Conservation (phyloP, 2,113 vertebrate species). For the Poeciliopsis prolifica region DNA sequence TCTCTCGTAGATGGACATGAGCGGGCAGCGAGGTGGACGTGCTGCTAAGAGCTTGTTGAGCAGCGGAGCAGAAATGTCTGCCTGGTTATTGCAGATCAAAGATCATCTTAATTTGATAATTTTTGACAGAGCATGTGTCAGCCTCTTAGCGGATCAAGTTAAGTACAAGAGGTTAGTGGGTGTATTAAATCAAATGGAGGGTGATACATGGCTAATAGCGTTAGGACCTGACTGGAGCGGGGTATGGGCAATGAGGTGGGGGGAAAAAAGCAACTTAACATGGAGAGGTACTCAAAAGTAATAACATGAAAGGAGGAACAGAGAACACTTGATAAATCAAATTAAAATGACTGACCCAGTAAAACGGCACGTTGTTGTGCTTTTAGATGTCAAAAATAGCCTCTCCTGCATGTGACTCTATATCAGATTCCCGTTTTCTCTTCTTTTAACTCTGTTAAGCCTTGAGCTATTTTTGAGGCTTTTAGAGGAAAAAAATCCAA, state of each 20-base stretch:
- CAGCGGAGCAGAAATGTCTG: slow-evolving; percentile 12
- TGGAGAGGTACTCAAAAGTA: slow-evolving; percentile 9
- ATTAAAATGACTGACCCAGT: background rate
- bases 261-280: slow-evolving; percentile 26
- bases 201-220: slow-evolving; percentile 27
- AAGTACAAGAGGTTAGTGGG: slow-evolving; percentile 19
- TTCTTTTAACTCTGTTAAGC: background rate
- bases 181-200: slow-evolving; percentile 40
- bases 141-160: slow-evolving; percentile 31
- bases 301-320: slow-evolving; percentile 28
- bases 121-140: slow-evolving; percentile 35
- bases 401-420: background rate
- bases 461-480: background rate
- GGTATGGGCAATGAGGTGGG: slow-evolving; percentile 13
- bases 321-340: background rate
- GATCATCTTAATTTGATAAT: slow-evolving; percentile 65
- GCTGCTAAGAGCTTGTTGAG: background rate
- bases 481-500: background rate
- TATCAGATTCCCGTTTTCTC: background rate
- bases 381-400: background rate
- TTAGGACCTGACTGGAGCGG: background rate
- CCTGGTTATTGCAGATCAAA: slow-evolving; percentile 28
- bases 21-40: slow-evolving; percentile 1
- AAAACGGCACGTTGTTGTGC: background rate
- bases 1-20: slow-evolving; percentile 13